Base-by-base conservation (phyloP, 1,140 invertebrate species). In the Tetranychus cinnabarinus region DNA sequence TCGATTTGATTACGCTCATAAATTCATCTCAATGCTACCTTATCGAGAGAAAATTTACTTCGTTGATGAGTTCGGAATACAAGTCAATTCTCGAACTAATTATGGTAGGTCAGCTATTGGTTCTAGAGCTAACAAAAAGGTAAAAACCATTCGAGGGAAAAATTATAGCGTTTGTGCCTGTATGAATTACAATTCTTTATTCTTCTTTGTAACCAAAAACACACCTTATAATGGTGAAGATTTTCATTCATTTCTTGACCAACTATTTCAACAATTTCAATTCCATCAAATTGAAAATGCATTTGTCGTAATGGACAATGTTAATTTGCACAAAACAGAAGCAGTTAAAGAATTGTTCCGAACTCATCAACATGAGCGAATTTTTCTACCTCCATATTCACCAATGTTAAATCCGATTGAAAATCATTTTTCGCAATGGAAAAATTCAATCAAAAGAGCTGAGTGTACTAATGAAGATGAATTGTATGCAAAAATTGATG, bases 301-400 rank as follows among this genome's bases (percentile, higher is more conserved):
- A 33, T 37, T n/a, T 34, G 13, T 56, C 4, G 36, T 56, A 10
- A 50, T 50, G 48, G 48, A 50, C 15, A 50, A 50, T 50, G 48
- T 50, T 15, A 31, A 15, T 31, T 50, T 50, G 1, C 48, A 50
- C 15, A 50, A 50, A 50, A 31, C 23, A 10, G 48, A 50, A n/a
- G 48, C 6, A 50, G 48, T 50, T 50, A 15, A 31, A 15, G 15
- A 50, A 31, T 31, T 50, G 15, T n/a, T 50, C 48, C 6, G 12
- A 56, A 15, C 5, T 4, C 55, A 56, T 56, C 35, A 34, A 12
- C 57, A 58, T 36, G 36, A 45, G 12, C 10, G 1, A 23, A 23
- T 47, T 45, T 58, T 58, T 58, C 35, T 58, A 3, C 57, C 57
- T 13, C 57, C 57, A 8, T 58, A 45, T 58, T 58, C 57, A 23